Conservation (phyloP, 2,113 vertebrate species). For the Peucedramus taeniatus region DNA sequence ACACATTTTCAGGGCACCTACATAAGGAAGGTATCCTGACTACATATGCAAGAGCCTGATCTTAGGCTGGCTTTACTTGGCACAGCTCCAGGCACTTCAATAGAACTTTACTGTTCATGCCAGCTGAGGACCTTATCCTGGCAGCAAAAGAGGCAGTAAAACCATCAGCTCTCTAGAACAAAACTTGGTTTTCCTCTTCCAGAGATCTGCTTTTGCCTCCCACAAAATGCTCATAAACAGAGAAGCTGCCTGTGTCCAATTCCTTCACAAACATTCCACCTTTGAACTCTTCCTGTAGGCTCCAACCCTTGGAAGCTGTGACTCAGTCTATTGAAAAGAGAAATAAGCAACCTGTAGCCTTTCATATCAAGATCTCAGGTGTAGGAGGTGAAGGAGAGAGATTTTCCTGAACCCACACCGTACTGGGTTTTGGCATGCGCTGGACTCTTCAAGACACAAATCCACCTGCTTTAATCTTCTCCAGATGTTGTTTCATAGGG, state of each 20-base stretch:
- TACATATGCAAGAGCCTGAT: not conserved
- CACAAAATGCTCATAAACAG: not conserved
- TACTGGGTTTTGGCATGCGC: not conserved
- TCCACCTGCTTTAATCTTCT: conserved; percentile 70
- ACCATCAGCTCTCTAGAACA: not conserved
- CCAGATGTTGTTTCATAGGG: conserved; percentile 46
- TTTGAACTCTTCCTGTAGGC: not conserved
- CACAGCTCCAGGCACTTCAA: not conserved
- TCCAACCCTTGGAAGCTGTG: not conserved
- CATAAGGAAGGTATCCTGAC: not conserved
- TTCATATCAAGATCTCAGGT: conserved; percentile 30
- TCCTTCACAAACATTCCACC: not conserved
- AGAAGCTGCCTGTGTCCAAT: not conserved
- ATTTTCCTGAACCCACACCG: not conserved
- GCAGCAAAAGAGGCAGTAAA: not conserved
- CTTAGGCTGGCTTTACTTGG: not conserved
- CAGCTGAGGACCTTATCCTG: not conserved
- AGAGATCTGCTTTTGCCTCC: not conserved
- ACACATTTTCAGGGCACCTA: not conserved
- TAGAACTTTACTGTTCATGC: not conserved
- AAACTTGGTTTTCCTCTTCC: not conserved
- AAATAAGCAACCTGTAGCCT: conserved; percentile 5
- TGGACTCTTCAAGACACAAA: conserved; percentile 27
- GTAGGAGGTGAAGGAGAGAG: not conserved
- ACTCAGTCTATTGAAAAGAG: not conserved